These are phyloP conservation scores for Arvicanthis niloticus DNA, from an alignment of 2,113 vertebrate species.

Conservation along the genomic window DNA sequence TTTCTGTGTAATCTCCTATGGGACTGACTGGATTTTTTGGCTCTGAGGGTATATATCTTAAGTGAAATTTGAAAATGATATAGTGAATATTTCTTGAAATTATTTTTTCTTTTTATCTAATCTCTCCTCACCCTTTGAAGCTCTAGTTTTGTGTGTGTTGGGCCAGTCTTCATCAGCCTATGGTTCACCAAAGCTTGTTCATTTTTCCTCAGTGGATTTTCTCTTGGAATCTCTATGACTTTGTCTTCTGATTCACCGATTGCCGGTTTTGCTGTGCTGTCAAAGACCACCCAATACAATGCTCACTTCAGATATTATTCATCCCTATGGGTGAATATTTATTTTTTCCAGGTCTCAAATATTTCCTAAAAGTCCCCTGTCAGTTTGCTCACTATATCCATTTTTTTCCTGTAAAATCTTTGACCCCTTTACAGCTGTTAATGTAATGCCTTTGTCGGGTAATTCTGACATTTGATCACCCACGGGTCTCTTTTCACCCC, in stretches of 20 bases:
- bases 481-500: not conserved
- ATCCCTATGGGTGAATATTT: not conserved
- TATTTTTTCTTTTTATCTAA: not conserved
- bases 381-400: not conserved
- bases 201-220: not conserved
- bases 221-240: not conserved
- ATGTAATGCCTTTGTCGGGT: not conserved
- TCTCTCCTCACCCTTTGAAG: not conserved
- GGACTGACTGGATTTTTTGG: not conserved
- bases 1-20: not conserved
- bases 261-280: not conserved
- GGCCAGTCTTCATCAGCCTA: not conserved
- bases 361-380: not conserved
- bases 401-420: slow-evolving; percentile 13
- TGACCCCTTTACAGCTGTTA: not conserved
- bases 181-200: not conserved
- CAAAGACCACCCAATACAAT: not conserved
- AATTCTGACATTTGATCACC: not conserved
- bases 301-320: not conserved
- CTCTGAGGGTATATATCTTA: not conserved
- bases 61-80: not conserved
- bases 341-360: not conserved
- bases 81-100: not conserved
- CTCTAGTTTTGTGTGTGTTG: not conserved
- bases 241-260: not conserved